Base-by-base conservation (phyloP, 2,888 invertebrate genomes). In the Eretmocerus hayati region DNA sequence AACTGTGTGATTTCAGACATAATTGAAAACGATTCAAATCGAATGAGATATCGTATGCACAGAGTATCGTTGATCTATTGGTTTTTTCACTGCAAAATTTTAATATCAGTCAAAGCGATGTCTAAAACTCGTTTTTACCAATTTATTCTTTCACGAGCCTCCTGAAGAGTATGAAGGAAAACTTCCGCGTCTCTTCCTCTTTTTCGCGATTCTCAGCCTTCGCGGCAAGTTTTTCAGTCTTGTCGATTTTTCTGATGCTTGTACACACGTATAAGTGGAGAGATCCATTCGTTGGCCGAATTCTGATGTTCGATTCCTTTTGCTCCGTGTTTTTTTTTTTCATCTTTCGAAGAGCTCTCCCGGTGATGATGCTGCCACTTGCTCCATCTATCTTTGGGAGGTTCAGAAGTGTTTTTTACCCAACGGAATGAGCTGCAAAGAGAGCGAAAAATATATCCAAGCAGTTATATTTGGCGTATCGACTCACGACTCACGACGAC, bases 371-470 rank as follows among this genome's bases (percentile, higher is more conserved):
- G 16, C 18, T 18, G 8, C 35, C 26, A 26, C 8, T 9, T 21
- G 36, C 46, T 44, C 41, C 51, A 50, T 49, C 53, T 54, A 53
- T 54, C 46, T 47, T 48, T 42, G 52, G 50, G 20, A 23, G 22
- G 36, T 31, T 36, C 41, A 32, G 4, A 20, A 16, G 31, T 9
- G 26, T 32, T 41, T 49, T 45, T 44, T 42, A 45, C 41, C 18
- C 20, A 15, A 4, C 5, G 13, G 13, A 5, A 5, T 23, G 31
- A 23, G 48, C n/a, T 20, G 9, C 18, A 26, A 44, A 30, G 35
- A 26, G 26, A 1, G n/a, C n/a, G n/a, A n/a, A n/a, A n/a, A n/a
- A n/a, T n/a, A 39, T 37, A 22, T n/a, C 18, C 31, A 15, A 16
- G 11, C 26, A 11, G 33, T 42, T 50, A 50, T 46, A 50, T 50